phyloP scores from a whole-genome alignment of 2,888 invertebrate species.

The Drosophila recens region DNA sequence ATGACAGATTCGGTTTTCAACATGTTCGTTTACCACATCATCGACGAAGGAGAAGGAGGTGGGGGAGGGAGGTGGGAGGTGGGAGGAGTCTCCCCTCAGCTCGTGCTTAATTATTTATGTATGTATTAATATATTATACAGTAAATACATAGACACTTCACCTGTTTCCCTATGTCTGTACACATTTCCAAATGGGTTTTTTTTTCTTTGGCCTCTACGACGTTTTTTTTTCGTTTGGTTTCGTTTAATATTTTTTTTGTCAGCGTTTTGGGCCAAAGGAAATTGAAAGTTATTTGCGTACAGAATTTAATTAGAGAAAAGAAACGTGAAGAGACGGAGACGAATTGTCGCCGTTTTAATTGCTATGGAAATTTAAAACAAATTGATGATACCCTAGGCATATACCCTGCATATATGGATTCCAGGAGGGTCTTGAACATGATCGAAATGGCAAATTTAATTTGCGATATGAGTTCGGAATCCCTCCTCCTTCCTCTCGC shows the following conservation, averaged over 20 bases:
- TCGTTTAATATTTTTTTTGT: conserved; percentile 5
- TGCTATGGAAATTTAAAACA: conserved; percentile 4
- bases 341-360: conserved; percentile 13
- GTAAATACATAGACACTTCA: conserved; percentile 18
- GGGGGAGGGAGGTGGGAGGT: too few relatives aligned
- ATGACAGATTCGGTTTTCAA: conserved; percentile 55
- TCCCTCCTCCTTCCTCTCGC: too few relatives aligned
- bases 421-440: too few relatives aligned
- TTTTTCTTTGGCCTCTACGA: neutral
- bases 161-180: conserved; percentile 50
- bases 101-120: conserved; percentile 62
- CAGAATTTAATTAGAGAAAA: conserved; percentile 61
- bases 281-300: conserved; percentile 71
- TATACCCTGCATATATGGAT: too few relatives aligned
- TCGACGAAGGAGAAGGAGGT: neutral
- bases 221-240: neutral
- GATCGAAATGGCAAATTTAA: too few relatives aligned
- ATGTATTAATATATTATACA: conserved; percentile 60
- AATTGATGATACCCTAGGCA: neutral
- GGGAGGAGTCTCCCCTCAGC: conserved; percentile 19
- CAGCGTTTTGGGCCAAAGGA: conserved; percentile 47
- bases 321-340: neutral
- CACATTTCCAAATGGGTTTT: conserved; percentile 39
- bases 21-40: conserved; percentile 15
- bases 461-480: neutral